These are phyloP conservation scores for Syrrhaptes paradoxus DNA, from an alignment of 2,113 vertebrate species.

Conservation along the genomic window DNA sequence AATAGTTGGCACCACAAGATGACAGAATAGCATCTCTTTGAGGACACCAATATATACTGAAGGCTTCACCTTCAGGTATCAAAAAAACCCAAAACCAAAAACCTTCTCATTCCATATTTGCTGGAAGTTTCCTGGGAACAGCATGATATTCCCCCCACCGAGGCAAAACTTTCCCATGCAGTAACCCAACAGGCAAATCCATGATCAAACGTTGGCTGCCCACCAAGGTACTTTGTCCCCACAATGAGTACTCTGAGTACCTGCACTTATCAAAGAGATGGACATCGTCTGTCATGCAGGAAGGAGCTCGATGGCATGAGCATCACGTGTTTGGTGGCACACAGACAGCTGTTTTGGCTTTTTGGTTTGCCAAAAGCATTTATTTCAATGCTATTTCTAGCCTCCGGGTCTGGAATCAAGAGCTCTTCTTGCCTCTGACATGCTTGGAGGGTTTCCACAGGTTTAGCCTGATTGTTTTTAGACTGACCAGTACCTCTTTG, in stretches of 20 bases:
- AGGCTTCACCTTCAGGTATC: not conserved
- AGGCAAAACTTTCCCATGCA: not conserved
- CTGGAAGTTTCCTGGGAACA: not conserved
- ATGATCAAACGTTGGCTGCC: rapidly evolving
- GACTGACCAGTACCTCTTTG: not conserved
- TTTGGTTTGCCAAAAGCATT: not conserved
- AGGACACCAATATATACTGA: rapidly evolving
- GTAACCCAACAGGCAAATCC: not conserved
- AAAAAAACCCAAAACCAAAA: not conserved
- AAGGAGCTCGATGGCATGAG: not conserved
- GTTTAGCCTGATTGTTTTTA: not conserved
- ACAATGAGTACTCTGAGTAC: not conserved
- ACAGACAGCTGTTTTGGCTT: not conserved
- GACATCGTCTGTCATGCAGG: rapidly evolving
- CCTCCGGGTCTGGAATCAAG: not conserved
- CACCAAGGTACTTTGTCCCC: not conserved
- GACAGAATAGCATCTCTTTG: not conserved
- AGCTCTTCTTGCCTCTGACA: not conserved
- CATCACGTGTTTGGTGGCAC: rapidly evolving
- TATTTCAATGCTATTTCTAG: not conserved
- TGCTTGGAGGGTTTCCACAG: not conserved
- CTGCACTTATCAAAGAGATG: not conserved
- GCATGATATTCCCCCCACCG: rapidly evolving
- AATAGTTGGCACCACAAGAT: not conserved
- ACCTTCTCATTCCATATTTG: not conserved